Base-by-base conservation (phyloP, 2,888 invertebrate genomes). In the Galerucella nymphaeae region DNA sequence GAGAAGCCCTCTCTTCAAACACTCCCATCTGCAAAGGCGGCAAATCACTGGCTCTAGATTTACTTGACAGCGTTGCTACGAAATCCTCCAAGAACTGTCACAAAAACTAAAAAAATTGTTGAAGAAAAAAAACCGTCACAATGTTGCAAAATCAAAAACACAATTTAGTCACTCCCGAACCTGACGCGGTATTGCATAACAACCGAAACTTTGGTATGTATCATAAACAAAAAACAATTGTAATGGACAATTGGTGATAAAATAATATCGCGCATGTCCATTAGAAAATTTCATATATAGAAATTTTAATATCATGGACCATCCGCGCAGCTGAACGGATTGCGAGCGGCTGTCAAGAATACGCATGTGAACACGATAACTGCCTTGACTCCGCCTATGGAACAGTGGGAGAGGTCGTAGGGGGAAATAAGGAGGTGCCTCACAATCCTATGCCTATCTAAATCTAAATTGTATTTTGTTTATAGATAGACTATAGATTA, bases 21-120 rank as follows among this genome's bases (percentile, higher is more conserved):
- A 95, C 94, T 93, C 94, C 94, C 94, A 95, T 95, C 93, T 93
- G 94, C 91, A 89, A 89, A 86, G 89, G 85, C 85, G 86, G 85
- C 86, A 82, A 83, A 80, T 82, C 85, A 81, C 77, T 73, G 72
- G 80, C 79, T 77, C 76, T 74, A 75, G 77, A 78, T 75, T 77
- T 76, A 71, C 78, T 71, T 78, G 78, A 77, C 78, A 76, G 74
- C 73, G 72, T 76, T 73, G 64, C 63, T 80, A 84, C 84, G 84
- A 84, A 84, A 86, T 57, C 85, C 84, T 83, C 83, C 83, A 85
- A 84, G 61, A 58, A 67, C 82, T 42, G 73, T 82, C 83, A 83
- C 70, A 64, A 76, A n/a, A 72, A 76, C 66, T 18, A n/a, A n/a
- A 62, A 66, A 70, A 66, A 48, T 48, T 48, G 48, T 48, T n/a